Base-by-base conservation (phyloP, 2,888 invertebrate species). In the Pimpla rufipes region DNA sequence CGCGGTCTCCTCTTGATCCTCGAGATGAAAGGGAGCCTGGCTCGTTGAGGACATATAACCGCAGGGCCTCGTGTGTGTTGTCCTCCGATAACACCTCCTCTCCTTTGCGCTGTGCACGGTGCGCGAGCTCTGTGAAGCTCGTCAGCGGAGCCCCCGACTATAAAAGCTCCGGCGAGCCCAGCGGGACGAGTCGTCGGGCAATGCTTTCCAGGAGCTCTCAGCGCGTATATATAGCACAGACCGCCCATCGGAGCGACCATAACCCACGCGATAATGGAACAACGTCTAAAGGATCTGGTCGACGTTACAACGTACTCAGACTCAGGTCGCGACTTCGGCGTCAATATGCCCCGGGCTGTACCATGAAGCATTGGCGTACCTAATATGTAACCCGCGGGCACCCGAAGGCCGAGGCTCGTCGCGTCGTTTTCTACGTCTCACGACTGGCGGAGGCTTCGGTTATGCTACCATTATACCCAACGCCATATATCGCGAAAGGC, bases 181-280 rank as follows among this genome's bases (percentile, higher is more conserved):
- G 45, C 57, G 67, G 42, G 57, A 78, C 50, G 77, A 62, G 55
- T n/a, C 35, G 59, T n/a, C 47, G 47, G 29, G 45, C 35, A 35
- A 13, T 62, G 59, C 62, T 45, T 57, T 57, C 11, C 55, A 21
- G 11, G 11, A 55, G 23, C 23, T 37, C 1, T 37, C 2, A 10
- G 5, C 29, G 3, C 16, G 18, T 45, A 50, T 64, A 75, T 42
- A 50, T 5, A 21, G 42, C 37, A 11, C 16, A 57, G 45, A 52
- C 18, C 37, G 52, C 21, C 29, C 5, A 3, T 2, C 29, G 29
- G 5, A 29, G 29, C 29, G 29, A 5, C 18, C 67, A 59, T 47
- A 82, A 68, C 67, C 45, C n/a, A 4, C 11, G 78, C 67, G 81
- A 82, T 78, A 82, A 82, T 78, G 81, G 81, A 82, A 78, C 78